Base-by-base conservation (phyloP, 2,113 vertebrate genomes). In the Cynoglossus semilaevis region DNA sequence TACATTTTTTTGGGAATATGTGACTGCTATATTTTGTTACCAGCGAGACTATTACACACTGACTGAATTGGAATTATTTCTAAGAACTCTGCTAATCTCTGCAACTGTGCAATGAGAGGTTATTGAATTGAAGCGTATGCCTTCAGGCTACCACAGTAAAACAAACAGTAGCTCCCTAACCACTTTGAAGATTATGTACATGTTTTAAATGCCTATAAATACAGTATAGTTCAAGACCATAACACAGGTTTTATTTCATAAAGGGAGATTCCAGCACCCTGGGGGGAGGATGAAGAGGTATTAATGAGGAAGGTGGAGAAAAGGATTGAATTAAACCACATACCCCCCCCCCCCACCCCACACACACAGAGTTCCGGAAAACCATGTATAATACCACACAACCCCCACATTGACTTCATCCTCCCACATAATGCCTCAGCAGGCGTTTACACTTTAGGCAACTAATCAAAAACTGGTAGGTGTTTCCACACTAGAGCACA, bases 401-500 rank as follows among this genome's bases (percentile, higher is more conserved):
- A 80, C 83, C 81, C 80, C 78, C 76, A 85, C 65, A 42, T 66
- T 4, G 17, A 69, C 68, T 76, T 63, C 18, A 61, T 78, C 66
- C 81, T 80, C 83, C 76, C 65, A 83, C 81, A 83, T 75, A 85
- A 85, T 80, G 76, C 81, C 83, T 83, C 81, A 74, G 66, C 68
- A 72, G 77, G 74, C 81, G 70, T 81, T 70, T 79, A 78, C 70
- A 87, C 81, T 79, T 81, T 70, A 73, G 81, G 81, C 78, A 85
- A 73, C 81, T 77, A 75, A 85, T 84, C 81, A 84, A 71, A n/a
- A 82, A 80, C 18, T 38, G 2, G 85, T 85, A 79, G 86, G 83
- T 63, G 79, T 81, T 65, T 74, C 85, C 80, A 63, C 76, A 79
- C 80, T 80, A 69, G 35, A 58, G 71, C 56, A 47, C 15, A 58